phyloP scores from a whole-genome alignment of 2,113 vertebrate species.

The Oreotrochilus melanogaster region DNA sequence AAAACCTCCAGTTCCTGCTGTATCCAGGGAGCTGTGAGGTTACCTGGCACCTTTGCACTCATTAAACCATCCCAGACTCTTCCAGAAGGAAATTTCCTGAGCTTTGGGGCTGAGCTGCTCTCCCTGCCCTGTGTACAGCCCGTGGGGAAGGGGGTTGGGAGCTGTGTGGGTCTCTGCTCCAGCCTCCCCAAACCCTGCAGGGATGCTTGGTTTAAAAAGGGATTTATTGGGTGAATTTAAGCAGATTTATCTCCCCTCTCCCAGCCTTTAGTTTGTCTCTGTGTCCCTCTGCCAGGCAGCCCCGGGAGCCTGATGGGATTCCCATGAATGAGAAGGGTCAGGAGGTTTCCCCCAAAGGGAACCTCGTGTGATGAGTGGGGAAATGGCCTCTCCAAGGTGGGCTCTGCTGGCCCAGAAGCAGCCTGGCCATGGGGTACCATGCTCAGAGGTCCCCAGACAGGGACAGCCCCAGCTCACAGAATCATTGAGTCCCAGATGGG shows the following conservation, averaged over 20 bases:
- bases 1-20: neutral
- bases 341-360: neutral
- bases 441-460: fast-evolving
- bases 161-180: fast-evolving
- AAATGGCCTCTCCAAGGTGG: fast-evolving
- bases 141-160: neutral
- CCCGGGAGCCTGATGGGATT: neutral
- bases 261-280: neutral
- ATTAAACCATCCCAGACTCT: neutral
- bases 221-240: neutral
- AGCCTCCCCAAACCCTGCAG: fast-evolving
- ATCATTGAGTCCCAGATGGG: too few species aligned
- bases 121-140: fast-evolving
- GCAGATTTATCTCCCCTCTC: neutral
- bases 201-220: neutral
- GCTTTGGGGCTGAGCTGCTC: neutral
- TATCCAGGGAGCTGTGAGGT: neutral
- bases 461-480: fast-evolving
- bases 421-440: fast-evolving
- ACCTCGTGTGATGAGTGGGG: fast-evolving
- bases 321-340: fast-evolving
- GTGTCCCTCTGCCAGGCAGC: neutral
- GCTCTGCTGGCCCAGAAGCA: neutral
- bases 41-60: neutral
- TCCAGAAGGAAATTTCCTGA: fast-evolving